Percentiles rank a stretch among this genome's conserved stretches.
phyloP scores from a whole-genome alignment of 2,797 vertebrate species.

The Eulemur coronatus region DNA sequence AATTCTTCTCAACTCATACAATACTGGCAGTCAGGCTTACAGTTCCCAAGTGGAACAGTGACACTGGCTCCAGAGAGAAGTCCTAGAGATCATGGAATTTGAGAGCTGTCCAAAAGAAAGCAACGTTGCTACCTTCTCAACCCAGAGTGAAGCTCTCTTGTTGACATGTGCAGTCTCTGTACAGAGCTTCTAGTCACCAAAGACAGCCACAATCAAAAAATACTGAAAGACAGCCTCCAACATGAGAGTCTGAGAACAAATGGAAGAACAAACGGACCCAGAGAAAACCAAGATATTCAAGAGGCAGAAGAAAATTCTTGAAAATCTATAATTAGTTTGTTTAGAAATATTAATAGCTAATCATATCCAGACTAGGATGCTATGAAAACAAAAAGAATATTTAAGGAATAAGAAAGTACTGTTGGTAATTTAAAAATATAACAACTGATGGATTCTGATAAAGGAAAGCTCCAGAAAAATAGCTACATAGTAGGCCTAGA shows the following conservation, averaged over 20 bases:
- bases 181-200: neutral
- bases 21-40: neutral
- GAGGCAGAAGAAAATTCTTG: neutral
- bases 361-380: neutral
- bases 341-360: neutral
- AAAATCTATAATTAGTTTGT: neutral
- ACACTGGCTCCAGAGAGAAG: neutral
- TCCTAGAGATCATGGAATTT: no score
- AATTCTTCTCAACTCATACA: neutral
- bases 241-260: neutral
- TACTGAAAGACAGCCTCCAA: neutral
- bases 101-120: neutral
- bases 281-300: neutral
- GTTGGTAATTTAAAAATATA: neutral
- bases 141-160: neutral
- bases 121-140: neutral
- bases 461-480: neutral
- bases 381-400: neutral
- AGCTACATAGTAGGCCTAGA: neutral
- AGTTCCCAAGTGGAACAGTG: neutral
- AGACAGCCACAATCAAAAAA: neutral
- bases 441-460: neutral
- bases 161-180: neutral
- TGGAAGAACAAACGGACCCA: neutral
- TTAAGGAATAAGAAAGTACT: slow-evolving; percentile 32